A percentile compares a stretch with the other conserved stretches of the same genome.
These are phyloP conservation scores for Micronycteris hirsuta DNA, from an alignment of 2,113 vertebrate species.

Conservation along the genomic window DNA sequence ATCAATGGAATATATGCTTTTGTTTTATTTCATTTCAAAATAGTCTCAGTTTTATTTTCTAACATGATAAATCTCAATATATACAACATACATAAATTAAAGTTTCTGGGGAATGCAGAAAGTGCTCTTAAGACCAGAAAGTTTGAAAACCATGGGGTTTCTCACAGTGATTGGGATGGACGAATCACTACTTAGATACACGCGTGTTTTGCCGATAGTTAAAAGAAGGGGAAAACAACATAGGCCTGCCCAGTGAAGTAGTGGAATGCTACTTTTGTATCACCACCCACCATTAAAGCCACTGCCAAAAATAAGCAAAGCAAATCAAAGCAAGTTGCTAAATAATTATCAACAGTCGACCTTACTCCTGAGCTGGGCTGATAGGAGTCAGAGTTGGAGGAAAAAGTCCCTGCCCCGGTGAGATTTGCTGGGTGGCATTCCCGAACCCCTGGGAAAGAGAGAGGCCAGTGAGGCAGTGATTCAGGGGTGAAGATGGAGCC, in stretches of 20 bases:
- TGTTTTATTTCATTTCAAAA: not conserved
- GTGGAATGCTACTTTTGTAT: not conserved
- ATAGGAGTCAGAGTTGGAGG: not conserved
- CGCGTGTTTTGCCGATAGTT: not conserved
- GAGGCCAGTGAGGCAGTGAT: not conserved
- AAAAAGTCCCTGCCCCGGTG: not conserved
- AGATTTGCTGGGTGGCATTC: not conserved
- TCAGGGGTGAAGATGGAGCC: not conserved
- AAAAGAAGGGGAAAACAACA: not conserved
- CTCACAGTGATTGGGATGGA: not conserved
- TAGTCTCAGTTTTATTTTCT: not conserved
- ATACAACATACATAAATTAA: not conserved
- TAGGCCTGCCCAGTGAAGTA: not conserved
- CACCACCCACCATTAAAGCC: not conserved
- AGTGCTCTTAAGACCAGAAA: not conserved
- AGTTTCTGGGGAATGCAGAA: not conserved
- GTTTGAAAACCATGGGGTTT: not conserved
- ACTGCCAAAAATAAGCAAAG: not conserved
- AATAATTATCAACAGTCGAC: not conserved
- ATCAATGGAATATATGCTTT: not conserved
- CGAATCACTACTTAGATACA: not conserved
- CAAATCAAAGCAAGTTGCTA: not conserved
- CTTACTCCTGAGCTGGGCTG: not conserved
- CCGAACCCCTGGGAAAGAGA: not conserved
- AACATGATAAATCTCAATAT: not conserved